Evolutionary conservation across 1,140 invertebrate species (phyloP), one percentile per base, ranked within the genome.

Genomic region (Phenacoccus solenopsis): DNA sequence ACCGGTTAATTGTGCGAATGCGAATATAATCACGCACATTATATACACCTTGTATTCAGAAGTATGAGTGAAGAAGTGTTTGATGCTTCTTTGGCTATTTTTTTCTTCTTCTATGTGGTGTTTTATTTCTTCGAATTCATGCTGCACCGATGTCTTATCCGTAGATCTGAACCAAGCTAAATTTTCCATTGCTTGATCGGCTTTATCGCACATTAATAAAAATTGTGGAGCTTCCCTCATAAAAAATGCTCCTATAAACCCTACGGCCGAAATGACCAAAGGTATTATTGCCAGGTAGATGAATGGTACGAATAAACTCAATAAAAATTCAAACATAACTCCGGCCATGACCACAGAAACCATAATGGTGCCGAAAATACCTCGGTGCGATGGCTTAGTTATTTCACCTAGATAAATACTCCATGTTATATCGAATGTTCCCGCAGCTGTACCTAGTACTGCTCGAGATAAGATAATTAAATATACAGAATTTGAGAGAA

Each of bases 361-460:
- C 72, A 93, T 85, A 69, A 90, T 86, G 0, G 91, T 90, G 5
- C 91, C 91, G 0, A 75, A 67, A 21, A 73, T 71, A 4, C 74
- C 74, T 27, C 74, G 67, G 4, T 68, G 79, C 2, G 64, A 28
- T 7, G 70, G 25, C 3, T 69, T 56, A 28, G 72, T 86, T 30
- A 93, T 91, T 80, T 94, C 91, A 32, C 89, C 90, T 70, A 90
- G 84, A 77, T 94, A 95, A 83, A 93, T 87, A 0, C 90, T 90
- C 1, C 87, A 82, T 13, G 86, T 84, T 0, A 90, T 88, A 77
- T 90, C 91, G 0, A 87, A 80, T 73, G 89, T 84, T 1, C 90
- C 89, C 5, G 89, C 82, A 2, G 84, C 84, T 12, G 91, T 75
- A 20, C 92, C 92, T 24, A 64, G 20, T 16, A 64, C 25, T 3